Evolutionary conservation across 2,888 invertebrate genomes (phyloP), one percentile per base, ranked within the genome.

Genomic region (Quadroppia sp.): DNA sequence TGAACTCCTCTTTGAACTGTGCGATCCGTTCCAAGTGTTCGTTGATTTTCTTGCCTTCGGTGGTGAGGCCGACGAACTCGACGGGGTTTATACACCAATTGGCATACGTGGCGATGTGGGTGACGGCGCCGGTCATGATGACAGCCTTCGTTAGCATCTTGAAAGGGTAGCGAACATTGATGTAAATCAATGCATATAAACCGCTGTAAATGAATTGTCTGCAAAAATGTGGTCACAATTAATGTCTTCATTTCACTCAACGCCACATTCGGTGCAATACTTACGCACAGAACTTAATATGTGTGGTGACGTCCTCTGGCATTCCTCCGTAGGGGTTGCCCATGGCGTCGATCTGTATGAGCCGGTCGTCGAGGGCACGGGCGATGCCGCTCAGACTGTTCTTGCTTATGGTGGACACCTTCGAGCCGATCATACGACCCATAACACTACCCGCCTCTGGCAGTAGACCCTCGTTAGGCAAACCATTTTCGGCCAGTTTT

Each of bases 121-220:
- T 15, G 15, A 69, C 6, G 17, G 42, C 28, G 1, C 40, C 69
- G 6, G 17, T 7, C 7, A 45, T 2, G 13, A 69, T 17, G 0
- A 69, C 20, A 6, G 45, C 15, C 23, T 69, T 69, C 2, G 1
- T 42, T 17, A 42, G 11, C 1, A 69, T 2, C 25, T 69, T 69
- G 15, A 69, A 42, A 13, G 69, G 69, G 7, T 28, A 69, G 4
- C 69, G 40, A 17, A 42, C 15, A 13, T 23, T 15, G 6, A 28
- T 25, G 23, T 15, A 69, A 1, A 28, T 36, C 13, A 69, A 11
- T 13, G 11, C 3, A 20, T 42, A 69, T 0, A 69, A 40, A 15
- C 69, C 69, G 25, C 42, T 42, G 36, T 45, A 69, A 25, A 69
- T 42, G 17, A 69, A 69, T 69, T 69, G 69, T 17, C 69, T 69